Evolutionary conservation across 1,140 invertebrate genomes (phyloP).

Genomic region (Piezodorus guildinii): DNA sequence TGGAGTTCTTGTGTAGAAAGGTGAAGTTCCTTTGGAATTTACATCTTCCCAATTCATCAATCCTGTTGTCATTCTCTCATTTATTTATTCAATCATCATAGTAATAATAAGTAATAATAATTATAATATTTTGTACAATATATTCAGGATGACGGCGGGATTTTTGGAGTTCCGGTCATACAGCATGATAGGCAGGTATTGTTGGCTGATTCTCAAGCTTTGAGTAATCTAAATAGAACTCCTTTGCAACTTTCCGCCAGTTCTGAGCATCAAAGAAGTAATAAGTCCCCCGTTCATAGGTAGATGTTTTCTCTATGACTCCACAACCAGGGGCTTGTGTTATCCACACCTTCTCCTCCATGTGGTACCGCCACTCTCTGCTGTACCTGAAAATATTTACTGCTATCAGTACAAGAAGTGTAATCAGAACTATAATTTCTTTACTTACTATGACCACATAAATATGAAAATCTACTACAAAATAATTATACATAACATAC

Average conservation of each 20-base stretch:
- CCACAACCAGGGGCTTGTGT: conserved; percentile 89
- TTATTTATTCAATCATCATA: conserved; percentile 17
- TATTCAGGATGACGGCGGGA: conserved; percentile 11
- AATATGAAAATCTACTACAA: too few relatives aligned
- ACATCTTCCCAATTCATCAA: conserved; percentile 3
- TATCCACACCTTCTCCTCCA: conserved; percentile 98
- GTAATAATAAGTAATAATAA: conserved; percentile 18
- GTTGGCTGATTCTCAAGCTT: conserved; percentile 83
- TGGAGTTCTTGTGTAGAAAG: conserved; percentile 8
- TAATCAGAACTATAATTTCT: too few relatives aligned
- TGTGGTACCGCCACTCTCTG: conserved; percentile 98
- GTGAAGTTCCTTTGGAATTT: neutral
- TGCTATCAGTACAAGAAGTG: too few relatives aligned
- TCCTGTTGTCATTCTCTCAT: conserved; percentile 5
- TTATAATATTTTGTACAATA: conserved; percentile 18
- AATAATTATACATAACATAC: too few relatives aligned
- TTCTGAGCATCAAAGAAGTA: conserved; percentile 97
- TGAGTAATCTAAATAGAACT: conserved; percentile 94
- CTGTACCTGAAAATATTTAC: conserved; percentile 55
- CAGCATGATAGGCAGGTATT: conserved; percentile 28
- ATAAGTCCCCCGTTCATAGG: conserved; percentile 95
- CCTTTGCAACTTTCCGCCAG: conserved; percentile 92
- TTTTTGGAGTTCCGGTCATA: conserved; percentile 22
- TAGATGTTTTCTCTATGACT: conserved; percentile 83
- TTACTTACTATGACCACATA: too few relatives aligned